A percentile compares a stretch with the other conserved stretches of the same genome.
Evolutionary conservation across 2,797 vertebrate genomes (phyloP).

Genomic region (Rousettus madagascariensis): DNA sequence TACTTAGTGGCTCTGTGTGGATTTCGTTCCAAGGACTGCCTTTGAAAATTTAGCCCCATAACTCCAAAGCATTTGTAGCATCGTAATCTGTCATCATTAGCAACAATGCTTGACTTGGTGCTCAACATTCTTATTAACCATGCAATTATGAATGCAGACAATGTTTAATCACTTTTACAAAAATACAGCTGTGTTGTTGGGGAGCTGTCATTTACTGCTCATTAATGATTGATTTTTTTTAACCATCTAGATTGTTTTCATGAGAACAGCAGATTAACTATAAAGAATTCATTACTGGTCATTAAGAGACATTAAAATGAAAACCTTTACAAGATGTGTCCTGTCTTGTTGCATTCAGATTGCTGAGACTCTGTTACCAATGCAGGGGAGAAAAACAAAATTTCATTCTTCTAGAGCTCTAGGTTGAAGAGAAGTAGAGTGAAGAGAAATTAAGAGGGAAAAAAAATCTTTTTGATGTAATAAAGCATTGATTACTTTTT

Average conservation of each 20-base stretch:
- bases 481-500: conserved; percentile 65
- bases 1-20: conserved; percentile 63
- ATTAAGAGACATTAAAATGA: conserved; percentile 68
- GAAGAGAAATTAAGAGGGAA: conserved; percentile 42
- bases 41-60: conserved; percentile 68
- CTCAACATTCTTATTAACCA: conserved; percentile 74
- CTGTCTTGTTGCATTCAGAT: conserved; percentile 19
- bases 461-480: conserved; percentile 55
- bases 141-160: conserved; percentile 71
- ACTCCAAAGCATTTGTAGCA: conserved; percentile 63
- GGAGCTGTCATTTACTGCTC: conserved; percentile 66
- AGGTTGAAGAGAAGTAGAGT: background rate
- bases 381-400: background rate
- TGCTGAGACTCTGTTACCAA: background rate
- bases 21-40: conserved; percentile 63
- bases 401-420: background rate
- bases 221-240: conserved; percentile 77
- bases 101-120: conserved; percentile 72
- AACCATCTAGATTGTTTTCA: conserved; percentile 71
- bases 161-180: conserved; percentile 77
- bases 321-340: conserved; percentile 54
- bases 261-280: conserved; percentile 73
- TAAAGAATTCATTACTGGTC: conserved; percentile 62
- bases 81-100: conserved; percentile 59
- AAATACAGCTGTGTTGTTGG: conserved; percentile 74